Percentiles rank a stretch among this genome's conserved stretches.
These are phyloP conservation scores for Oncopeltus fasciatus DNA, from an alignment of 1,140 invertebrate species.

Conservation along the genomic window DNA sequence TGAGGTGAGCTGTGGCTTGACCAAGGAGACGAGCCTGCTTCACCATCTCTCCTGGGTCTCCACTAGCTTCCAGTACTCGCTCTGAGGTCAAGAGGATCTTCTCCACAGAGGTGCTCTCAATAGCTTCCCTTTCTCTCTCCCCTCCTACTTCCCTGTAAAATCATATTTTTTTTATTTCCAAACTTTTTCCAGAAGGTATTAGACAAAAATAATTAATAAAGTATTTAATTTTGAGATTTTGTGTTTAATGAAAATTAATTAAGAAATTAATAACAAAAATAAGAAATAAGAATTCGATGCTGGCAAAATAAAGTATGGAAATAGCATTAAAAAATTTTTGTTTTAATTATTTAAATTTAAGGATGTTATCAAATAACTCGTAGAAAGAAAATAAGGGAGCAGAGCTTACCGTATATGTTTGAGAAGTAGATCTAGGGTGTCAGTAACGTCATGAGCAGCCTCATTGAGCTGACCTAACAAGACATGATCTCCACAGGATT, in stretches of 20 bases:
- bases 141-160: constrained; percentile 28
- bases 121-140: constrained; percentile 34
- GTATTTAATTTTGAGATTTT: not conserved
- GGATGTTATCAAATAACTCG: not conserved
- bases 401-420: constrained; percentile 63
- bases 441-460: constrained; percentile 78
- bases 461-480: constrained; percentile 59
- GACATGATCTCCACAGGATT: constrained; percentile 47
- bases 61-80: constrained; percentile 64
- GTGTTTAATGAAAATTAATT: not conserved
- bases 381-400: not conserved
- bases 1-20: constrained; percentile 80
- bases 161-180: too few relatives aligned
- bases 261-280: too few relatives aligned
- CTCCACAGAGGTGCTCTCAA: constrained; percentile 72
- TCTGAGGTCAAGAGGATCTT: constrained; percentile 83
- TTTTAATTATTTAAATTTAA: not conserved
- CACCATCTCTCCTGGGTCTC: constrained; percentile 86
- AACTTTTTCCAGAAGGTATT: too few relatives aligned
- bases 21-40: constrained; percentile 81
- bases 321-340: not conserved
- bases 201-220: too few relatives aligned
- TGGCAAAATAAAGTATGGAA: too few relatives aligned
- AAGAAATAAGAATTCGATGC: too few relatives aligned
- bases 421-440: constrained; percentile 77